Conservation (phyloP, 2,888 invertebrate genomes). For the Anticlea derivata region DNA sequence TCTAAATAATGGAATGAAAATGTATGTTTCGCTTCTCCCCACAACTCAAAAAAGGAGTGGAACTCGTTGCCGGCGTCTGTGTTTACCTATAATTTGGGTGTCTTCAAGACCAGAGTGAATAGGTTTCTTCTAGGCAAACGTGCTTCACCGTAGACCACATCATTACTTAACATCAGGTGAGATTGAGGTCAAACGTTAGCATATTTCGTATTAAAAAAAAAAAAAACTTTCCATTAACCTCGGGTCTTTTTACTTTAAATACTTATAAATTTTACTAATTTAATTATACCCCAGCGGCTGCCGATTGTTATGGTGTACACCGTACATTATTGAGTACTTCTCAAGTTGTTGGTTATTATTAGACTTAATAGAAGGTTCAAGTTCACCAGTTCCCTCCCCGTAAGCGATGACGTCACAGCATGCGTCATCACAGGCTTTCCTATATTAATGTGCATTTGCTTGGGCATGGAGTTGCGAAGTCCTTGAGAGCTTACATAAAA, state of each 20-base stretch:
- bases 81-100: too few relatives aligned
- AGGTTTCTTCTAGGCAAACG: too few relatives aligned
- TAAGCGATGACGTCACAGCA: constrained; percentile 9
- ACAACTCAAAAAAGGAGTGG: too few relatives aligned
- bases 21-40: too few relatives aligned
- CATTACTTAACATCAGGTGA: too few relatives aligned
- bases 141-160: too few relatives aligned
- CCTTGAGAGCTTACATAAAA: background rate
- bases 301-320: background rate
- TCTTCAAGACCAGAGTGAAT: too few relatives aligned
- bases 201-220: too few relatives aligned
- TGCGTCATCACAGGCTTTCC: constrained; percentile 15
- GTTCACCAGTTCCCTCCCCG: constrained; percentile 1
- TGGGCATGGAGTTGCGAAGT: background rate
- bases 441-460: constrained; percentile 26
- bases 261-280: too few relatives aligned
- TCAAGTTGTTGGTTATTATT: constrained; percentile 11
- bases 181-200: too few relatives aligned
- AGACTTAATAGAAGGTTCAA: constrained; percentile 12
- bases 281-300: background rate
- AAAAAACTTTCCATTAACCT: background rate
- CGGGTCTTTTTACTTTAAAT: background rate
- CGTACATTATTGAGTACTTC: background rate
- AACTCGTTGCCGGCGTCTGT: too few relatives aligned
- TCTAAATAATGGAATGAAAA: too few relatives aligned